These are phyloP conservation scores for Noctua janthe DNA, from an alignment of 2,888 invertebrate genomes.

Conservation along the genomic window DNA sequence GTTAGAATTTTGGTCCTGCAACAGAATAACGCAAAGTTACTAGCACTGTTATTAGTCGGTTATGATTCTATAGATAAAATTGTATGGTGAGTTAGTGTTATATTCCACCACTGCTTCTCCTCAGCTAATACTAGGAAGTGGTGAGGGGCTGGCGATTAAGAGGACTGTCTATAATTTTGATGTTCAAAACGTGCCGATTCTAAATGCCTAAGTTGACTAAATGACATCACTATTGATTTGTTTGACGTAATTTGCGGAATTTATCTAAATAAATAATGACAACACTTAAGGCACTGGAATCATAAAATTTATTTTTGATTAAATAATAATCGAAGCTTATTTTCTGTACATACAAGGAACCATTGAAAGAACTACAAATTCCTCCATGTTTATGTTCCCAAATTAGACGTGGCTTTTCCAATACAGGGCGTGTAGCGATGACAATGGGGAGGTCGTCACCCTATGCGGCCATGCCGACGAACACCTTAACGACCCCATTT, in stretches of 20 bases:
- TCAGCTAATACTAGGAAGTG: neutral
- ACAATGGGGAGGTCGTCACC: slow-evolving; percentile 50
- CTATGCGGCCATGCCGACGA: slow-evolving; percentile 21
- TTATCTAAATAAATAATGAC: neutral
- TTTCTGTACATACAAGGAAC: slow-evolving; percentile 13
- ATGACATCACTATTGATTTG: neutral
- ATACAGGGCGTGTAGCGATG: slow-evolving; percentile 20
- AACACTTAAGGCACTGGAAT: neutral
- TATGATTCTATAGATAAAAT: neutral
- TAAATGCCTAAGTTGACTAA: neutral
- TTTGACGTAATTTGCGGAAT: neutral
- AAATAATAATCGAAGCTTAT: neutral
- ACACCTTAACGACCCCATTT: slow-evolving; percentile 39
- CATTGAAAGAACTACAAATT: neutral
- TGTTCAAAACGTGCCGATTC: neutral
- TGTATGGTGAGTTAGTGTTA: neutral
- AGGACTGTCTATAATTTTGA: neutral
- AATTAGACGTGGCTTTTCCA: neutral
- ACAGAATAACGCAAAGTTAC: neutral
- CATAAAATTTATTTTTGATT: too few species aligned
- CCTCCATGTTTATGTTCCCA: neutral
- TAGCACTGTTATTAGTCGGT: neutral
- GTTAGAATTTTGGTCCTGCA: too few species aligned
- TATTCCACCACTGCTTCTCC: neutral
- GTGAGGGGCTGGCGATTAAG: neutral